Evolutionary conservation across 2,888 invertebrate species (phyloP), one percentile per base, ranked within the genome.

Genomic region (Xylocampa areola): DNA sequence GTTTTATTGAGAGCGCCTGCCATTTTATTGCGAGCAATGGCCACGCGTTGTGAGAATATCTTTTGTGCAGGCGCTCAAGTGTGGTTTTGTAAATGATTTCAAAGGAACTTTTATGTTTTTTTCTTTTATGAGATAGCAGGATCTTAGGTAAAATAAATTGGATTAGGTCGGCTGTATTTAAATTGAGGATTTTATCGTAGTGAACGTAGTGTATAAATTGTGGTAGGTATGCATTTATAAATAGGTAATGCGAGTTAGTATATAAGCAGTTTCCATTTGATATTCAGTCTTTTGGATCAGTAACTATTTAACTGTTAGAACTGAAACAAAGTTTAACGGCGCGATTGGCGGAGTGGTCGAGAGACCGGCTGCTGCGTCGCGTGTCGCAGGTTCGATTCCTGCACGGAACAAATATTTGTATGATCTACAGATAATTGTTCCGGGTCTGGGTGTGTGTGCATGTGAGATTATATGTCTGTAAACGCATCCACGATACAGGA

Each of bases 11-110:
- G 47, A 68, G 63, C 71, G 73, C 81, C 82, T 84, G 66, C 67
- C 71, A 57, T 64, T 74, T 76, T 67, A 68, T 73, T 75, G 51
- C 53, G 75, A 74, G 84, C 82, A 81, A 77, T 61, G 59, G 8
- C 30, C 36, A 47, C 50, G 48, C 53, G 44, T n/a, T 45, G 44
- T 33, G 45, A 36, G 66, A 55, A 72, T 65, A 65, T 50, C 75
- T 77, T 73, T 79, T 77, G 72, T 76, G 67, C 60, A 76, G 75
- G 77, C 76, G 69, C 50, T 69, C 36, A 48, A 67, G 59, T 53
- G 61, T 33, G 73, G 69, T 60, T 60, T 64, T 51, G 53, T 64
- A 51, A 63, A 58, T 57, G 39, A 68, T 53, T 58, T 66, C 45
- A 49, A 68, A 69, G 55, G 55, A 53, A 43, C 43, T 54, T 62